Base-by-base conservation (phyloP, 2,113 vertebrate species). In the Aphelocoma coerulescens region DNA sequence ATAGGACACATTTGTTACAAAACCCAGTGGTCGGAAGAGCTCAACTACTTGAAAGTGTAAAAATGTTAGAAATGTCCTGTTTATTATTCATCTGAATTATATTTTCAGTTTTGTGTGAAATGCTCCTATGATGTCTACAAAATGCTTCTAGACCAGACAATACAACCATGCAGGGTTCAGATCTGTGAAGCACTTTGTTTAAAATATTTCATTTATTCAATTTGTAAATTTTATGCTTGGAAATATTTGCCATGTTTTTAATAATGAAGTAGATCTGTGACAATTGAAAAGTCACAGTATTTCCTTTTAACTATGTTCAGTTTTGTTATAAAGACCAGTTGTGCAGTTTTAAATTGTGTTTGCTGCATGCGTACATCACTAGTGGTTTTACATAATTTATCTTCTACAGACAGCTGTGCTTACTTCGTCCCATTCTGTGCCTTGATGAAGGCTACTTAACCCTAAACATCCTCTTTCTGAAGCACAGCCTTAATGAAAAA, bases 301-400 rank as follows among this genome's bases (percentile, higher is more conserved):
- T 97, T 98, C 95, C 89, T 97, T 97, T 94, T 85, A 55, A 94
- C 75, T 91, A 35, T 73, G 86, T 95, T 97, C 88, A 92, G 37
- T 95, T 97, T 98, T 98, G 51, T 62, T 97, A 96, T 93, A 69
- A 93, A 97, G 96, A 97, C 61, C 86, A 85, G 73, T 94, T 96
- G 96, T 97, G 95, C 96, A 90, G 95, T 98, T 98, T 97, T 72
- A 91, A 97, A 89, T 95, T 96, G 96, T 97, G 89, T 97, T 97
- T 98, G 97, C 73, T 98, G 98, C 98, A 98, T 98, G 98, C 95
- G 95, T 97, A 98, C 97, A 97, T 97, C 97, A 97, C 97, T 96
- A 93, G 97, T 98, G 95, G 97, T 92, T 98, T 97, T 98, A 98
- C 85, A 91, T 95, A 97, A 93, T 95, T 94, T 95, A 71, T 95